A percentile compares a stretch with the other conserved stretches of the same genome.
These are phyloP conservation scores for Macaca nemestrina DNA, from an alignment of 2,113 vertebrate genomes.

Conservation along the genomic window DNA sequence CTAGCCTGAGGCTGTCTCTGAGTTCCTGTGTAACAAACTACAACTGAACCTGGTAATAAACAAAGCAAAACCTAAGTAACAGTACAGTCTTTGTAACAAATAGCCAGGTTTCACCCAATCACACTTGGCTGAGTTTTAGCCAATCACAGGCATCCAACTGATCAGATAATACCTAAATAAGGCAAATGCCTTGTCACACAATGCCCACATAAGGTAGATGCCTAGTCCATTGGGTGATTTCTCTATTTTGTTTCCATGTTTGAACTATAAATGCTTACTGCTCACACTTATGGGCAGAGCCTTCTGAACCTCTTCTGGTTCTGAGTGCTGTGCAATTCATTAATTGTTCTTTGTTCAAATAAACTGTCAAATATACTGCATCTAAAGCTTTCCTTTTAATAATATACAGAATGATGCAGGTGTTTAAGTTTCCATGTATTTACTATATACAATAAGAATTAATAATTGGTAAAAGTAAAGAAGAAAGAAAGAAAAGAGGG, in stretches of 20 bases:
- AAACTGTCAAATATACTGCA: neutral
- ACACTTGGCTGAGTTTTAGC: neutral
- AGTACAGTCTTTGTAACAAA: neutral
- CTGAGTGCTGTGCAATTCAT: neutral
- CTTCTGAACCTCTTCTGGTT: neutral
- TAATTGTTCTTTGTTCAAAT: neutral
- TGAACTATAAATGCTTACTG: neutral
- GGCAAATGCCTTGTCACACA: neutral
- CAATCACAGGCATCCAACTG: neutral
- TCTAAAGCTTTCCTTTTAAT: neutral
- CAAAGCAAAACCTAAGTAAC: neutral
- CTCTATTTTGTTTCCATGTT: neutral
- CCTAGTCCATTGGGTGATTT: neutral
- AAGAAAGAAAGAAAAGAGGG: neutral
- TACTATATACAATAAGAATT: neutral
- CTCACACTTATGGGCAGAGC: neutral
- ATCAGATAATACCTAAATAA: neutral
- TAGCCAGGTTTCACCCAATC: neutral
- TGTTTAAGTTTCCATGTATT: neutral
- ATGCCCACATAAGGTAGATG: neutral
- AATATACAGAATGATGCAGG: neutral
- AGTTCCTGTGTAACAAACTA: neutral
- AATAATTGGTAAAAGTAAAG: neutral
- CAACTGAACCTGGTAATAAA: neutral
- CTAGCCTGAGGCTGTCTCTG: neutral